Evolutionary conservation across 2,797 vertebrate genomes (phyloP), one percentile per base, ranked within the genome.

Genomic region (Gymnothorax javanicus): DNA sequence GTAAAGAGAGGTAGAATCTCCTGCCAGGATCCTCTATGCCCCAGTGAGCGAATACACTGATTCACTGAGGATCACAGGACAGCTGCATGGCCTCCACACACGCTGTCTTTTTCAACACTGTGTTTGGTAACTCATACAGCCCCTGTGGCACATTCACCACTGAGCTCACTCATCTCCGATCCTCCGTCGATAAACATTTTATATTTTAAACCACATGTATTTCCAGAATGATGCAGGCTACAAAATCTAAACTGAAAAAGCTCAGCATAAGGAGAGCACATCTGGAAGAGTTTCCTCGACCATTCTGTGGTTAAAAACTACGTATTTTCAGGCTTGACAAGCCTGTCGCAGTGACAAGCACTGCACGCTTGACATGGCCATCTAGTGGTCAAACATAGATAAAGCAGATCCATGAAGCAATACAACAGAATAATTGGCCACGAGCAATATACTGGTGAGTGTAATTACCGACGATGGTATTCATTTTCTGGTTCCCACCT

Each of bases 1-100:
- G 25, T 60, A 57, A 20, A 82, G 83, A 71, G 88, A 88, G 85
- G 82, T 67, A 86, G 86, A 81, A 67, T 20, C 13, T 59, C 27
- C 15, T 56, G 83, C 83, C 83, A 84, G 60, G 9, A 20, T 52
- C 59, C n/a, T 84, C 83, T 60, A 84, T 58, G 20, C 59, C 83
- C 59, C 33, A 50, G 13, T 33, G 60, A 64, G 9, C 27, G 23
- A 62, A 67, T 17, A 60, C 82, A 84, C 59, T 17, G 5, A 52
- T 11, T 60, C 82, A 2, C 25, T 59, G 59, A 17, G 27, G 5
- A 0, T 52, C 33, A 7, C 57, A 64, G 83, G 25, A 33, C 82
- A 60, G 56, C 82, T 60, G 58, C 56, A 82, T 2, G 54, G 6
- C 81, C 25, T 43, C 1, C 77, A 12, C 77, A n/a, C 77, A 81